Base-by-base conservation (phyloP, 2,888 invertebrate species). In the Agrypnus murinus region DNA sequence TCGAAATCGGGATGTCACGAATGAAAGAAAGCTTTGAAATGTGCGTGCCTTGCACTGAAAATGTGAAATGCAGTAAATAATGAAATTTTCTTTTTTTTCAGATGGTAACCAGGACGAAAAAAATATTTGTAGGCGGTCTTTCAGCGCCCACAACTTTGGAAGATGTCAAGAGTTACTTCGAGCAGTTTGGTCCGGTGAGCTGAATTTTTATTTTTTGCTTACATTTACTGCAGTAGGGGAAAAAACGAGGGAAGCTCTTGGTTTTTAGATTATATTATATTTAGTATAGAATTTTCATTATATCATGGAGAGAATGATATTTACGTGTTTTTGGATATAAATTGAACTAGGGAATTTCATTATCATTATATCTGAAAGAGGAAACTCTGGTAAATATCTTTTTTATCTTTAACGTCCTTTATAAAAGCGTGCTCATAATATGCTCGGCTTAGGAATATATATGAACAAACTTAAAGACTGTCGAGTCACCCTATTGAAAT, bases 91-190 rank as follows among this genome's bases (percentile, higher is more conserved):
- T 59, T 79, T 76, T 65, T 72, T 84, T 86, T 59, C 92, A 99
- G 98, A 98, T 99, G 97, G 97, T 99, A 87, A 98, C 98, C 90
- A 95, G 97, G 91, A 99, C 99, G 90, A 99, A 99, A 94, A 99
- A 99, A 91, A 98, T 99, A 90, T 99, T 99, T 90, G 98, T 99
- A 86, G 99, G 99, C 83, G 99, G 99, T 86, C 92, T 99, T 84
- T 99, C 99, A 84, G 98, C 99, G 86, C 97, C 98, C 86, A 99
- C 99, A 86, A 99, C 99, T 85, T 92, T 99, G 87, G 99, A 99
- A 89, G 99, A 99, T 88, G 98, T 99, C 87, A 99, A 98, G 92
- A 96, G 95, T 89, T 99, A 99, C 90, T 99, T 99, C 90, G 97
- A 98, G 90, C 97, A 98, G 88, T 99, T 97, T 88, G 99, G 99